A percentile compares a stretch with the other conserved stretches of the same genome.
These are phyloP conservation scores for Nansenia antarctica DNA, from an alignment of 2,113 vertebrate species.

Conservation along the genomic window DNA sequence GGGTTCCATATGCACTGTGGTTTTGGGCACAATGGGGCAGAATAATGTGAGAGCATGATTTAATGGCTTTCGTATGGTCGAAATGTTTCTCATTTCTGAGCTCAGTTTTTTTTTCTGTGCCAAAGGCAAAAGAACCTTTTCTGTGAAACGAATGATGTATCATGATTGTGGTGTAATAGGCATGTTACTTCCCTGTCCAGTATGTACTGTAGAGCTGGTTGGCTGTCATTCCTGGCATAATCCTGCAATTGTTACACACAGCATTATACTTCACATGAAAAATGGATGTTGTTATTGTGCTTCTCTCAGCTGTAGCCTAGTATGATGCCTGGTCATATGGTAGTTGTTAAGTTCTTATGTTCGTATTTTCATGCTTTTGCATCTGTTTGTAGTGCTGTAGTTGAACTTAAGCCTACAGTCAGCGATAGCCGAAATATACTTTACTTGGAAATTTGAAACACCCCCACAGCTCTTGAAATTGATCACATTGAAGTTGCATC, in stretches of 20 bases:
- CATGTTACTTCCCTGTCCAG: not conserved
- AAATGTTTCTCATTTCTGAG: constrained; percentile 11
- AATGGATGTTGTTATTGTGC: not conserved
- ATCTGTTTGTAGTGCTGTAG: not conserved
- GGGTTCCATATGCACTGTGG: not conserved
- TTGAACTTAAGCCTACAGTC: not conserved
- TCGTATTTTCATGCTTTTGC: not conserved
- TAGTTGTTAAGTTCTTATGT: no score
- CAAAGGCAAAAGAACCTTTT: not conserved
- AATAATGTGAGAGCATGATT: not conserved
- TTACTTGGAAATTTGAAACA: no score
- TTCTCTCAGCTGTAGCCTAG: not conserved
- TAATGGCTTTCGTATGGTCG: not conserved
- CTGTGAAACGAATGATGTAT: not conserved
- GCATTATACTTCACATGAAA: not conserved
- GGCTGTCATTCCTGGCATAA: not conserved
- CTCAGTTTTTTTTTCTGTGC: not conserved
- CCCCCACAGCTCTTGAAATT: not conserved
- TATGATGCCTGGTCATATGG: no score
- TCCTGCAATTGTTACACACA: not conserved
- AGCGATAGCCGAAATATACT: no score
- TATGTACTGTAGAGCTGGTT: no score
- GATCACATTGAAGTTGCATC: not conserved
- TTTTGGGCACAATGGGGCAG: not conserved
- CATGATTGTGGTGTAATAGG: not conserved